Evolutionary conservation across 2,113 vertebrate species (phyloP).

Genomic region (Chascanopsetta lugubris): DNA sequence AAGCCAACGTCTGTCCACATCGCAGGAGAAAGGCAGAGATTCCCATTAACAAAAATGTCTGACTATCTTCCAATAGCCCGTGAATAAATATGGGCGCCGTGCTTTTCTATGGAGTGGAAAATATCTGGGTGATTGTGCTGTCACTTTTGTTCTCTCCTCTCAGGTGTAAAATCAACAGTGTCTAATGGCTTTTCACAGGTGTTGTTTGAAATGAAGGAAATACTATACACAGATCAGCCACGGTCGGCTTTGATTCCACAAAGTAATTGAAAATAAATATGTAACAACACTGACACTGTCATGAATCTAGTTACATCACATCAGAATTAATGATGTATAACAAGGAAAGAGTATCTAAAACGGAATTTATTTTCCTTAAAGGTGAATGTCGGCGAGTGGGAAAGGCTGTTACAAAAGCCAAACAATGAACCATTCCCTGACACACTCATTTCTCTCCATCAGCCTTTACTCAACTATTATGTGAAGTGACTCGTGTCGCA

Average conservation of each 20-base stretch:
- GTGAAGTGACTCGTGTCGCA: no score
- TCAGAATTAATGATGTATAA: not conserved
- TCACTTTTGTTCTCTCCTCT: slow-evolving; percentile 22
- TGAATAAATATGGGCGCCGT: not conserved
- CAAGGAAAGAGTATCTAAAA: not conserved
- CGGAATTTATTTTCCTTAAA: slow-evolving; percentile 15
- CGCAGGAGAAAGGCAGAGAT: not conserved
- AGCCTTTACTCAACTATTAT: no score
- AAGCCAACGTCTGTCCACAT: not conserved
- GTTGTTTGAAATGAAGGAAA: not conserved
- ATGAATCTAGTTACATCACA: no score
- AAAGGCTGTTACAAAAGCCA: no score
- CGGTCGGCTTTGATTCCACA: no score
- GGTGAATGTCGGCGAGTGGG: no score
- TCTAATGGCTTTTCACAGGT: not conserved
- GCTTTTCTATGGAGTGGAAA: not conserved
- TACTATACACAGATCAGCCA: not conserved
- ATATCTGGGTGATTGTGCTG: slow-evolving; percentile 1
- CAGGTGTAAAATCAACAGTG: slow-evolving; percentile 32
- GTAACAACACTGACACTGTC: no score
- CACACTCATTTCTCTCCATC: no score
- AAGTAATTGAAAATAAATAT: no score
- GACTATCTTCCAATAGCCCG: not conserved
- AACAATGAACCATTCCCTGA: no score
- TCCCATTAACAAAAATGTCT: not conserved